Evolutionary conservation across 1,140 invertebrate genomes (phyloP).

Genomic region (Eubasilissa regina): DNA sequence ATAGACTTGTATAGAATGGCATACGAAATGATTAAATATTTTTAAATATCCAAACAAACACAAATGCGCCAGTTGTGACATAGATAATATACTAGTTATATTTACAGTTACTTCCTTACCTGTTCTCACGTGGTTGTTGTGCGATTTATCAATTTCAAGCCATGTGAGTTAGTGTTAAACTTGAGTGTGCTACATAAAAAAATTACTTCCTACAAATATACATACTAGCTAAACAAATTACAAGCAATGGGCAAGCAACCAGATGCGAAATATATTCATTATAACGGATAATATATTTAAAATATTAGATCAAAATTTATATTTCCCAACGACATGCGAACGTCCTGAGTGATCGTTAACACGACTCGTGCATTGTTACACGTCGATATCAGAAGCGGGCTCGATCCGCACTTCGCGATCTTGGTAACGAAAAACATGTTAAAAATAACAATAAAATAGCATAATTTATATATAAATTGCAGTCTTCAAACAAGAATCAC

Average conservation of each 20-base stretch:
- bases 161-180: constrained; percentile 34
- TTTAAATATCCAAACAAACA: constrained; percentile 4
- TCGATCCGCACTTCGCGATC: no score
- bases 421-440: no score
- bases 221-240: constrained; percentile 31
- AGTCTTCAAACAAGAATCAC: no score
- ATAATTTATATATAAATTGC: no score
- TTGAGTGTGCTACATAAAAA: constrained; percentile 38
- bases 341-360: constrained; percentile 27
- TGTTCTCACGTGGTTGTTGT: constrained; percentile 34
- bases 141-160: constrained; percentile 35
- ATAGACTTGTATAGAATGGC: constrained; percentile 10
- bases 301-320: constrained; percentile 22
- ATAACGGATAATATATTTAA: constrained; percentile 19
- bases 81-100: constrained; percentile 34
- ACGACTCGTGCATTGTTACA: no score
- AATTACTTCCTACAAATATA: constrained; percentile 24
- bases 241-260: neutral
- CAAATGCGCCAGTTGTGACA: constrained; percentile 40
- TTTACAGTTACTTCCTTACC: constrained; percentile 43
- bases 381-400: no score
- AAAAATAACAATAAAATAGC: no score
- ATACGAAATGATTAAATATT: neutral
- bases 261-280: neutral
- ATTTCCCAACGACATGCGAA: constrained; percentile 28